Conservation (phyloP, 2,797 vertebrate genomes). For the Aplochiton taeniatus region DNA sequence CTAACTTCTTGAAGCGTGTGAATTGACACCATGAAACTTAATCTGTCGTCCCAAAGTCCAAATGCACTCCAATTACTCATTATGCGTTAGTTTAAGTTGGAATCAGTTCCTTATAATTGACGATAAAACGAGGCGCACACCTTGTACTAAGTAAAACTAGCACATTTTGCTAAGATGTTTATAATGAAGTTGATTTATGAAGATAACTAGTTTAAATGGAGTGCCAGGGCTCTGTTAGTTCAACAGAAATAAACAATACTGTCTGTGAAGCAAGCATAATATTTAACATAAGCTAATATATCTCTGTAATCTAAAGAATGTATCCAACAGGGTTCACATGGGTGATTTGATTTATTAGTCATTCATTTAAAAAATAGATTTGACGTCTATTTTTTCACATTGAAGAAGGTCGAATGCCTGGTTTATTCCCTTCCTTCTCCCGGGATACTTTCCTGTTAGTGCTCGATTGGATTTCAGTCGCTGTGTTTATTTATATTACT, state of each 20-base stretch:
- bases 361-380: too few species aligned
- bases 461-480: slow-evolving; percentile 39
- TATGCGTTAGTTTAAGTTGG: slow-evolving; percentile 3
- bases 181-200: too few species aligned
- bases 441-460: not conserved
- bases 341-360: too few species aligned
- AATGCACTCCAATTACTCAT: slow-evolving; percentile 17
- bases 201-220: too few species aligned
- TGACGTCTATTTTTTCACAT: not conserved
- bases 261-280: too few species aligned
- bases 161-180: not conserved
- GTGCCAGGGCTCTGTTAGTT: too few species aligned
- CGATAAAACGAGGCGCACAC: not conserved
- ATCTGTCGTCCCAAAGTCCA: slow-evolving; percentile 5
- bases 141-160: not conserved
- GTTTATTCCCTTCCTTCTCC: slow-evolving; percentile 3
- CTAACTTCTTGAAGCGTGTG: slow-evolving; percentile 43
- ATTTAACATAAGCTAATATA: too few species aligned
- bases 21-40: slow-evolving; percentile 35
- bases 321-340: too few species aligned
- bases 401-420: slow-evolving; percentile 8
- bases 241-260: too few species aligned
- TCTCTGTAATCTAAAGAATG: too few species aligned
- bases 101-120: slow-evolving; percentile 4
- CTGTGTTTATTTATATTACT: slow-evolving; percentile 42